These are phyloP conservation scores for Dipodomys ordii DNA, from an alignment of 2,113 vertebrate genomes.

Conservation along the genomic window DNA sequence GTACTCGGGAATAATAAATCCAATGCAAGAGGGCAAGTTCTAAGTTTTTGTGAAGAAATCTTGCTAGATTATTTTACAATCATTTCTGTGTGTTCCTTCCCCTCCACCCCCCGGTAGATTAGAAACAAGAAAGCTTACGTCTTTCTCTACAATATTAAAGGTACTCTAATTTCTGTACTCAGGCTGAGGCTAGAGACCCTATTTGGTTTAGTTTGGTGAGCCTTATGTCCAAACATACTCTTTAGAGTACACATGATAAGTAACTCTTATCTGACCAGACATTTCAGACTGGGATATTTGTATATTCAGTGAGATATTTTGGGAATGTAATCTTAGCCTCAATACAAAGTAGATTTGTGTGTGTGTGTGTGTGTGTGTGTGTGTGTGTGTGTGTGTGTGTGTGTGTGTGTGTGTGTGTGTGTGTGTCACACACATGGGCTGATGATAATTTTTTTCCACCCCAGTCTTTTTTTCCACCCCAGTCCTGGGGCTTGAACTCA, in stretches of 20 bases:
- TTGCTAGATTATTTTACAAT: too few species aligned
- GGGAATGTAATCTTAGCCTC: not conserved
- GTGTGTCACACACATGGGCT: not conserved
- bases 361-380: too few species aligned
- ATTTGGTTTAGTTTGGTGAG: not conserved
- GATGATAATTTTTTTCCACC: not conserved
- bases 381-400: too few species aligned
- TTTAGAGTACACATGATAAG: not conserved
- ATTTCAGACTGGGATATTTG: not conserved
- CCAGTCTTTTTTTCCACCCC: not conserved
- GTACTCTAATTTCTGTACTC: not conserved
- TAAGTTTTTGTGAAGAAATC: not conserved
- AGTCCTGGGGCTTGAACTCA: too few species aligned
- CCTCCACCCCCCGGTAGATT: not conserved
- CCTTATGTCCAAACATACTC: not conserved
- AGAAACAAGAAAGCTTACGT: conserved; percentile 1
- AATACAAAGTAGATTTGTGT: not conserved
- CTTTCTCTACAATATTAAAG: not conserved
- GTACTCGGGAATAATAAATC: not conserved
- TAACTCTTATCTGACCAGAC: not conserved
- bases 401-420: too few species aligned
- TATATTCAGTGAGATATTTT: not conserved
- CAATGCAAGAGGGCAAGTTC: not conserved
- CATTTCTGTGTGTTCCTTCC: too few species aligned
- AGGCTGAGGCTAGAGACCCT: too few species aligned